Conservation (phyloP, 2,888 invertebrate species). For the Clistopyga incitator region DNA sequence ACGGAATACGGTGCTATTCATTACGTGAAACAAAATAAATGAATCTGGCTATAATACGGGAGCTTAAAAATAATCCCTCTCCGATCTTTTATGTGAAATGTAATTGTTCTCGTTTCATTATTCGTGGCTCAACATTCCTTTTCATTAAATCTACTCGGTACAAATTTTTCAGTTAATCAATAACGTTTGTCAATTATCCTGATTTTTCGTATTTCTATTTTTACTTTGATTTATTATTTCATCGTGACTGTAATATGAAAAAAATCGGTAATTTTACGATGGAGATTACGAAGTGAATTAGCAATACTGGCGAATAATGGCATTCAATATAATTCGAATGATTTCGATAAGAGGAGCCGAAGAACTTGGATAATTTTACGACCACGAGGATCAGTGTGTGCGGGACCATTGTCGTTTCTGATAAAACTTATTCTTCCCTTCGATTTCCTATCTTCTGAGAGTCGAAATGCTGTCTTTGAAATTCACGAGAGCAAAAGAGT, state of each 20-base stretch:
- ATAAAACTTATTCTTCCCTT: slow-evolving; percentile 4
- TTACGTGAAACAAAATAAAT: slow-evolving; percentile 3
- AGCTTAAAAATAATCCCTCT: neutral
- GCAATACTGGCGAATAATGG: neutral
- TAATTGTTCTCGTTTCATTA: too few species aligned
- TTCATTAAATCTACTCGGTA: too few species aligned
- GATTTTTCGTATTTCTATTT: too few species aligned
- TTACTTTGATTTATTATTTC: too few species aligned
- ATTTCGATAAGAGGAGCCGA: neutral
- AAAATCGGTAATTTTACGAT: too few species aligned
- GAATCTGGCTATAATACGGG: neutral
- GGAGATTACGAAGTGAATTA: neutral
- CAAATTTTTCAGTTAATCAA: too few species aligned
- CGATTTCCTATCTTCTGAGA: neutral
- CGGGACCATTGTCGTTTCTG: neutral
- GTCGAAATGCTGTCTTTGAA: neutral
- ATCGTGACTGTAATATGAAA: too few species aligned
- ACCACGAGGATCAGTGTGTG: neutral
- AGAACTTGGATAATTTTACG: slow-evolving; percentile 8
- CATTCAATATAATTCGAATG: neutral
- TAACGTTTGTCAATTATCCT: too few species aligned
- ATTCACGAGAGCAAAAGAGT: neutral
- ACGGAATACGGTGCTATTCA: neutral
- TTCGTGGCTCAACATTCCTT: too few species aligned
- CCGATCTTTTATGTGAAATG: too few species aligned